Evolutionary conservation across 92 coral and sea anemone genomes (phyloP).

Genomic region (Desmophyllum pertusum): DNA sequence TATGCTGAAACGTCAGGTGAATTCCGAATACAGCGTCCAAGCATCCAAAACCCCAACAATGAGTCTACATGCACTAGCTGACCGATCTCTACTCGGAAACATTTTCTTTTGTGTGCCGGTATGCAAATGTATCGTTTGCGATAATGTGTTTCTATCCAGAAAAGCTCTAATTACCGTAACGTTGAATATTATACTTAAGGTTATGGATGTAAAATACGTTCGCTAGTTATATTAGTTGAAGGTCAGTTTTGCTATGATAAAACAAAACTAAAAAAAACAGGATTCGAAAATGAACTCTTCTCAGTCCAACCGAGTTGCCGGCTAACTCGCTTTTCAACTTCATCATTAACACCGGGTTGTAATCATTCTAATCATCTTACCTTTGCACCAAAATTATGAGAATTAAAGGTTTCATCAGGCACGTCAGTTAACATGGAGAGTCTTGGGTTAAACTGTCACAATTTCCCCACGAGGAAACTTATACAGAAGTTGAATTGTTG

Average conservation of each 20-base stretch:
- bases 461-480: not conserved
- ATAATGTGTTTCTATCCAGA: too few species aligned
- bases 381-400: not conserved
- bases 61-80: too few species aligned
- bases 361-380: not conserved
- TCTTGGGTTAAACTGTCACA: not conserved
- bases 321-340: not conserved
- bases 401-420: not conserved
- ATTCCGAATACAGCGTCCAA: too few species aligned
- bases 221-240: not conserved
- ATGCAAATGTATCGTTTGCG: too few species aligned
- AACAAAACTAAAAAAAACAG: not conserved
- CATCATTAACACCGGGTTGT: not conserved
- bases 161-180: too few species aligned
- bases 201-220: not conserved
- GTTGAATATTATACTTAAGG: not conserved
- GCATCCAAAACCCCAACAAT: too few species aligned
- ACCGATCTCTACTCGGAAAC: too few species aligned
- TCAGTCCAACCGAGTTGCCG: too few species aligned
- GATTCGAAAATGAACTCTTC: not conserved
- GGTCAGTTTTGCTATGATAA: not conserved
- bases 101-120: too few species aligned
- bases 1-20: too few species aligned
- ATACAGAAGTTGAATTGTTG: not conserved
- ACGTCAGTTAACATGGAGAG: not conserved